These are phyloP conservation scores for Chironomus striatipennis DNA, from an alignment of 1,140 invertebrate species.

Conservation along the genomic window DNA sequence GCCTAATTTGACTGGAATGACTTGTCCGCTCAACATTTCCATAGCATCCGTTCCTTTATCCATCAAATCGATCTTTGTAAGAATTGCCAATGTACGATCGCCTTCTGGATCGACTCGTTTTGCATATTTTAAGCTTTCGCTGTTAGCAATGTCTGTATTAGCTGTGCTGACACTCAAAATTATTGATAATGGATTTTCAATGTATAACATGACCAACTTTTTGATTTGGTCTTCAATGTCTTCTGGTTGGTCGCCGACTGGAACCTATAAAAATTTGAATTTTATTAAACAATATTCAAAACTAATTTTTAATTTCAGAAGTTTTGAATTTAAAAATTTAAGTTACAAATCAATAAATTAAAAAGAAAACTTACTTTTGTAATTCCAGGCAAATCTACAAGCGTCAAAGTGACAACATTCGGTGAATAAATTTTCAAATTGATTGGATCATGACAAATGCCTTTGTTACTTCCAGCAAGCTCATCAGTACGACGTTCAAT, in stretches of 20 bases:
- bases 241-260: too few species aligned
- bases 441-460: conserved; percentile 42
- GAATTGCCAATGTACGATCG: conserved; percentile 56
- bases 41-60: conserved; percentile 66
- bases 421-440: conserved; percentile 74
- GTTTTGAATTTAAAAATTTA: too few species aligned
- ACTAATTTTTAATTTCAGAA: too few species aligned
- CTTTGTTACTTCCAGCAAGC: conserved; percentile 51
- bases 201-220: too few species aligned
- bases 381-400: conserved; percentile 52
- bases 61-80: conserved; percentile 72
- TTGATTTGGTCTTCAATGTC: too few species aligned
- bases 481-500: conserved; percentile 75
- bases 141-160: conserved; percentile 57
- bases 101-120: conserved; percentile 54
- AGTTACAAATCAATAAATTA: too few species aligned
- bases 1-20: conserved; percentile 66
- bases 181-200: conserved; percentile 43
- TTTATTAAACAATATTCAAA: too few species aligned
- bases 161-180: conserved; percentile 51
- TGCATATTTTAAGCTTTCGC: conserved; percentile 53
- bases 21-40: conserved; percentile 58
- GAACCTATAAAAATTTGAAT: too few species aligned
- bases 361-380: too few species aligned
- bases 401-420: conserved; percentile 43